These are phyloP conservation scores for Pterophyllum scalare DNA, from an alignment of 2,113 vertebrate species.

Conservation along the genomic window DNA sequence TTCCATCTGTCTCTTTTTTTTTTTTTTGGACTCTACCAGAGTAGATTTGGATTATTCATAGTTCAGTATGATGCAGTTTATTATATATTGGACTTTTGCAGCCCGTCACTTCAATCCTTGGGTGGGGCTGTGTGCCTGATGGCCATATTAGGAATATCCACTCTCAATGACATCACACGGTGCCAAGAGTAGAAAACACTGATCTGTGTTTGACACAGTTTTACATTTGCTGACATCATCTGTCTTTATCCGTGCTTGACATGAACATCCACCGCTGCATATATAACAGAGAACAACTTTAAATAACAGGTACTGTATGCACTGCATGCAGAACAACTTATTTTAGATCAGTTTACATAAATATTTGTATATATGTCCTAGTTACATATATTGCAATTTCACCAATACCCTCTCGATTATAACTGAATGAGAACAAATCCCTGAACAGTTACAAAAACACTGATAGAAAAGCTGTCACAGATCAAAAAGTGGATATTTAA, in stretches of 20 bases:
- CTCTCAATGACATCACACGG: neutral
- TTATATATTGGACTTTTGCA: neutral
- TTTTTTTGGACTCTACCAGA: neutral
- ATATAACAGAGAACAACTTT: neutral
- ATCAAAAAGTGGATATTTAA: slow-evolving; percentile 41
- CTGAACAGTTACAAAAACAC: slow-evolving; percentile 18
- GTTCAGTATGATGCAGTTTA: neutral
- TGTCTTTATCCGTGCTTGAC: neutral
- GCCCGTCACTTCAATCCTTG: neutral
- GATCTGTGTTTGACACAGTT: neutral
- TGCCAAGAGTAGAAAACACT: neutral
- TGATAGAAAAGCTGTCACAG: slow-evolving; percentile 3
- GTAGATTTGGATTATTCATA: neutral
- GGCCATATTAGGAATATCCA: neutral
- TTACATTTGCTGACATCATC: neutral
- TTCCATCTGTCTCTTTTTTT: neutral
- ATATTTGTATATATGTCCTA: neutral
- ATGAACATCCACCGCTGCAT: neutral
- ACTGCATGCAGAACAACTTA: slow-evolving; percentile 18
- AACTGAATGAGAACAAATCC: neutral
- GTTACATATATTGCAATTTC: neutral
- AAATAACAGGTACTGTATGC: neutral
- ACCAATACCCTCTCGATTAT: neutral
- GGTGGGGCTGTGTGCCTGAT: neutral
- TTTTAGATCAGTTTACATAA: neutral